Conservation (phyloP, 2,113 vertebrate species). For the Ophiodon elongatus region DNA sequence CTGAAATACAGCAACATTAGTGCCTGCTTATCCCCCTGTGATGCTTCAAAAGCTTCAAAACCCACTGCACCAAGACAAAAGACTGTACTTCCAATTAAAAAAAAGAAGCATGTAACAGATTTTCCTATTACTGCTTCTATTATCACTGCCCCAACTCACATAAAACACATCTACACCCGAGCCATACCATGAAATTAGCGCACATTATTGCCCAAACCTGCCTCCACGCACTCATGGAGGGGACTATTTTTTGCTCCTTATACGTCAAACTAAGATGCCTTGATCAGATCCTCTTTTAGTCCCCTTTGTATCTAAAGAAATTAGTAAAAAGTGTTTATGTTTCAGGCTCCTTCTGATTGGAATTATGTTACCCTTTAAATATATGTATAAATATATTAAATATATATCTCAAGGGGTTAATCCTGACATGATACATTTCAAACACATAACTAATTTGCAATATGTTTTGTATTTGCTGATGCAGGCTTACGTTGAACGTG, state of each 20-base stretch:
- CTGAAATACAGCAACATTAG: conserved; percentile 16
- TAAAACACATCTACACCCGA: background rate
- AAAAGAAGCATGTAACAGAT: background rate
- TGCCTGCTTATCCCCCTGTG: background rate
- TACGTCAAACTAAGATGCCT: background rate
- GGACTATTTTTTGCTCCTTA: background rate
- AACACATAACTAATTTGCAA: background rate
- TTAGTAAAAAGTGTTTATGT: background rate
- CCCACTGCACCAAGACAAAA: conserved; percentile 3
- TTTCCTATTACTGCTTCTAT: background rate
- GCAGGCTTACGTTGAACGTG: background rate
- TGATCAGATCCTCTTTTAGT: background rate
- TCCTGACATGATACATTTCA: too few species aligned
- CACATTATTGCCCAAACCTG: background rate
- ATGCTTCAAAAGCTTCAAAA: conserved; percentile 20
- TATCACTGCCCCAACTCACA: background rate
- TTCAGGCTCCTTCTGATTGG: background rate
- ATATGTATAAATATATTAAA: background rate
- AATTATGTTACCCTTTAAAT: background rate
- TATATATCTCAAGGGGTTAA: background rate
- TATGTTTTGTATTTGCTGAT: background rate
- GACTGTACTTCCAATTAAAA: background rate
- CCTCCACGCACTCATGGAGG: too few species aligned
- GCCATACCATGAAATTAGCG: background rate
- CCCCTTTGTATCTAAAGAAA: background rate